Evolutionary conservation across 2,797 vertebrate species (phyloP).

Genomic region (Triplophysa bombifrons): DNA sequence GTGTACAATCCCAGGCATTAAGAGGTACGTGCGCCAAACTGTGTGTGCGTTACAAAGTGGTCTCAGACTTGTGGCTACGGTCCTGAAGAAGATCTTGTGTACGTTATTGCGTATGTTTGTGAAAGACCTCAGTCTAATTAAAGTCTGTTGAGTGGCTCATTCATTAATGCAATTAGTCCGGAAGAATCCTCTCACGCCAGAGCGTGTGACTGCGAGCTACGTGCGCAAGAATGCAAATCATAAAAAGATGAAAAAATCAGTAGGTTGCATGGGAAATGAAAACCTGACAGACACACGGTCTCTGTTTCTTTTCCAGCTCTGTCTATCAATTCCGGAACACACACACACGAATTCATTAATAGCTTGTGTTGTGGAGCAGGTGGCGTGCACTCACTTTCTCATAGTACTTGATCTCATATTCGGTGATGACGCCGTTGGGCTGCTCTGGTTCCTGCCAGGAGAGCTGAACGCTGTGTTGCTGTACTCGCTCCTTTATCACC

Average conservation of each 20-base stretch:
- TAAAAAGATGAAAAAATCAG: slow-evolving; percentile 3
- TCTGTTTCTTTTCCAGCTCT: neutral
- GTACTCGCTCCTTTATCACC: slow-evolving; percentile 93
- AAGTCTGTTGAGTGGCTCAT: slow-evolving; percentile 74
- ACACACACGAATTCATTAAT: slow-evolving; percentile 35
- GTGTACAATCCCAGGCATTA: slow-evolving; percentile 23
- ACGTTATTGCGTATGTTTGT: slow-evolving; percentile 39
- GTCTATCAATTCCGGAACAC: slow-evolving; percentile 17
- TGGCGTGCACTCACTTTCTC: slow-evolving; percentile 88
- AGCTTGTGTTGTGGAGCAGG: slow-evolving; percentile 44
- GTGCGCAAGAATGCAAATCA: slow-evolving; percentile 54
- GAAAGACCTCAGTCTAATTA: slow-evolving; percentile 69
- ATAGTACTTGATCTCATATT: slow-evolving; percentile 99
- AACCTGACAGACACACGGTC: neutral
- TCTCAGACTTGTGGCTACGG: slow-evolving; percentile 21
- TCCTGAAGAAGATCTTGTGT: slow-evolving; percentile 17
- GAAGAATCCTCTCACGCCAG: slow-evolving; percentile 61
- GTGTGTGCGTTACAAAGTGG: slow-evolving; percentile 31
- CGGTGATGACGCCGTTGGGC: slow-evolving; percentile 97
- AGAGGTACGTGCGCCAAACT: slow-evolving; percentile 37
- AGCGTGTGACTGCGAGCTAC: slow-evolving; percentile 58
- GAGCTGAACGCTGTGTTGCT: slow-evolving; percentile 93
- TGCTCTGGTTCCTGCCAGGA: slow-evolving; percentile 98
- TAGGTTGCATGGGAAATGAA: neutral
- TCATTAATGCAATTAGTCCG: slow-evolving; percentile 74